Percentiles rank a stretch among this genome's conserved stretches.
Evolutionary conservation across 2,113 vertebrate genomes (phyloP).

Genomic region (Lethenteron camtschaticum): DNA sequence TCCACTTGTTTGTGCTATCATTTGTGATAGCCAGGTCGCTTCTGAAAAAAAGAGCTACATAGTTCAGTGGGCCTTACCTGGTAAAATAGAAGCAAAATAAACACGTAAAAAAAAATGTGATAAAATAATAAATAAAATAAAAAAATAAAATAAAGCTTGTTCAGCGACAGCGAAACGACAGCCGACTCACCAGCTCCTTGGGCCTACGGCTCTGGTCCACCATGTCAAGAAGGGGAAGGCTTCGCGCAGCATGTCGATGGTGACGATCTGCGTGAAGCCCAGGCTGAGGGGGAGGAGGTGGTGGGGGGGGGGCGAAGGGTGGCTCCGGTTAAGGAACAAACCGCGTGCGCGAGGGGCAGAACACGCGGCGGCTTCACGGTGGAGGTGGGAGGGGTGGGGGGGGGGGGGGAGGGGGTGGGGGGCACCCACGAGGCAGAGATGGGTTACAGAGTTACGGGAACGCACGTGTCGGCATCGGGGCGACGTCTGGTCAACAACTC

Average conservation of each 20-base stretch:
- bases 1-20: too few relatives aligned
- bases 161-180: not conserved
- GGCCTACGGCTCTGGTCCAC: slow-evolving; percentile 67
- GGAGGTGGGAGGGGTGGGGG: not conserved
- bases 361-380: not conserved
- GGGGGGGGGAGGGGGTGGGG: not conserved
- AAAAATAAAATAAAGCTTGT: slow-evolving; percentile 6
- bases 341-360: not conserved
- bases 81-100: not conserved
- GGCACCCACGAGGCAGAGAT: not conserved
- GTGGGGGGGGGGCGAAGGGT: not conserved
- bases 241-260: slow-evolving; percentile 49
- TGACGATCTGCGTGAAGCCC: slow-evolving; percentile 57
- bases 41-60: too few relatives aligned
- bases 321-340: not conserved
- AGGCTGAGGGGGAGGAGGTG: slow-evolving; percentile 23
- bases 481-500: too few relatives aligned
- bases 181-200: slow-evolving; percentile 34
- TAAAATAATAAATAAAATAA: slow-evolving; percentile 10
- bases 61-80: too few relatives aligned
- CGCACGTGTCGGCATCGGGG: too few relatives aligned
- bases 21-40: too few relatives aligned
- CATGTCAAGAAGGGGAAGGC: slow-evolving; percentile 57
- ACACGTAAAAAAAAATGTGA: slow-evolving; percentile 5
- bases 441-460: too few relatives aligned